A percentile compares a stretch with the other conserved stretches of the same genome.
Conservation (phyloP, 2,888 invertebrate species). For the Marasmarcha lunaedactyla region DNA sequence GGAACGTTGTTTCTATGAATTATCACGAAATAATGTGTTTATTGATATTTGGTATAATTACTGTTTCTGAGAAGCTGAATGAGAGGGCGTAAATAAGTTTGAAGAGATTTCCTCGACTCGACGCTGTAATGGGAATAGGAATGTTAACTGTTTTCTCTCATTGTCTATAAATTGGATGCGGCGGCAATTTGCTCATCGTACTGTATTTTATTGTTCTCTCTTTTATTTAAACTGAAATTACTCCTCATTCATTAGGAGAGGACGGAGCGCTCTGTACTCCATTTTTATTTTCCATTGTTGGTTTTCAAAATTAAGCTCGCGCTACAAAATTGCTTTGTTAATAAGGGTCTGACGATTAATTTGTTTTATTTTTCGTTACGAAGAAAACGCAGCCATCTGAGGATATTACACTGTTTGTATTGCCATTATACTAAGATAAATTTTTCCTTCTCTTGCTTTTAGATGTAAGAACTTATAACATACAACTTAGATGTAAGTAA, state of each 20-base stretch:
- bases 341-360: constrained; percentile 53
- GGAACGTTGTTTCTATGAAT: too few relatives aligned
- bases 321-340: constrained; percentile 60
- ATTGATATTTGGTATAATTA: not conserved
- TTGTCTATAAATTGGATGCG: constrained; percentile 51
- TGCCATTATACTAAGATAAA: too few relatives aligned
- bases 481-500: too few relatives aligned
- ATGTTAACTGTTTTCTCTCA: constrained; percentile 45
- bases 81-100: constrained; percentile 14
- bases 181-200: constrained; percentile 52
- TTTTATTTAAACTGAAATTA: constrained; percentile 65
- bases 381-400: constrained; percentile 28
- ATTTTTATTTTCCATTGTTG: constrained; percentile 65
- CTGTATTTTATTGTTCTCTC: constrained; percentile 61
- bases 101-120: constrained; percentile 25
- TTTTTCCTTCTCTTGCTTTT: too few relatives aligned
- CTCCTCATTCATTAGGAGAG: constrained; percentile 60
- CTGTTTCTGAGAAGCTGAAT: constrained; percentile 11
- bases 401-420: constrained; percentile 22
- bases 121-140: constrained; percentile 33
- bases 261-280: constrained; percentile 47
- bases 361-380: constrained; percentile 35
- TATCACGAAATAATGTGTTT: too few relatives aligned
- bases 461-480: too few relatives aligned
- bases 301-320: constrained; percentile 61